phyloP scores from a whole-genome alignment of 2,888 invertebrate genomes.

The Incurvaria masculella region DNA sequence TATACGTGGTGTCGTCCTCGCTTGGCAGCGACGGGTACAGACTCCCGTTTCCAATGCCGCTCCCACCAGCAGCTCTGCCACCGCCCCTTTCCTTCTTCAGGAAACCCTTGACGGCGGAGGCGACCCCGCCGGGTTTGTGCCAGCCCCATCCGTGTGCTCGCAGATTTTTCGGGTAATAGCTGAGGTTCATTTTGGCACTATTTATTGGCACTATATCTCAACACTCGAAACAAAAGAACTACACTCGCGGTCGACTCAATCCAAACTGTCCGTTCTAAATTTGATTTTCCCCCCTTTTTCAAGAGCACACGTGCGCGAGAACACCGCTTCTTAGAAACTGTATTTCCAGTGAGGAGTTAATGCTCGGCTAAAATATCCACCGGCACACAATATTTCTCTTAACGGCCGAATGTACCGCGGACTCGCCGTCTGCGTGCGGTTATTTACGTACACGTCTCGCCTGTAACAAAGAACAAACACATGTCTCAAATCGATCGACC shows the following conservation, averaged over 20 bases:
- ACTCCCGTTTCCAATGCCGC: slow-evolving; percentile 23
- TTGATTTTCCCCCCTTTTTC: not conserved
- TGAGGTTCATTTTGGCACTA: slow-evolving; percentile 21
- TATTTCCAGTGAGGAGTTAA: slow-evolving; percentile 7
- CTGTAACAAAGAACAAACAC: slow-evolving; percentile 17
- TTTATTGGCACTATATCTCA: no score
- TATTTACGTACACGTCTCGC: slow-evolving; percentile 18
- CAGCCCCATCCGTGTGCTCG: slow-evolving; percentile 50
- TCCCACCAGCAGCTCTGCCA: slow-evolving; percentile 20
- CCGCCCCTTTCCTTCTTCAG: slow-evolving; percentile 23
- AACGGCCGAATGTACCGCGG: slow-evolving; percentile 16
- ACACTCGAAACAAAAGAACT: no score
- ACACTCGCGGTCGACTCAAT: slow-evolving; percentile 1
- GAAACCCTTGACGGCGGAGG: slow-evolving; percentile 37
- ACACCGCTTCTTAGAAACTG: not conserved
- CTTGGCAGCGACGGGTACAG: slow-evolving; percentile 39
- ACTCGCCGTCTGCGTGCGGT: slow-evolving; percentile 17
- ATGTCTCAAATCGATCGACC: not conserved
- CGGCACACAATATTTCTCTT: slow-evolving; percentile 12
- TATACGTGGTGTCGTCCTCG: slow-evolving; percentile 37
- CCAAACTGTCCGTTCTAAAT: not conserved
- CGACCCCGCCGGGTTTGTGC: slow-evolving; percentile 33
- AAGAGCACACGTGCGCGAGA: not conserved
- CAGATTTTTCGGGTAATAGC: slow-evolving; percentile 46
- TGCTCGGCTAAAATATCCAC: slow-evolving; percentile 21